Base-by-base conservation (phyloP, 2,797 vertebrate genomes). In the Leucoraja ocellata region DNA sequence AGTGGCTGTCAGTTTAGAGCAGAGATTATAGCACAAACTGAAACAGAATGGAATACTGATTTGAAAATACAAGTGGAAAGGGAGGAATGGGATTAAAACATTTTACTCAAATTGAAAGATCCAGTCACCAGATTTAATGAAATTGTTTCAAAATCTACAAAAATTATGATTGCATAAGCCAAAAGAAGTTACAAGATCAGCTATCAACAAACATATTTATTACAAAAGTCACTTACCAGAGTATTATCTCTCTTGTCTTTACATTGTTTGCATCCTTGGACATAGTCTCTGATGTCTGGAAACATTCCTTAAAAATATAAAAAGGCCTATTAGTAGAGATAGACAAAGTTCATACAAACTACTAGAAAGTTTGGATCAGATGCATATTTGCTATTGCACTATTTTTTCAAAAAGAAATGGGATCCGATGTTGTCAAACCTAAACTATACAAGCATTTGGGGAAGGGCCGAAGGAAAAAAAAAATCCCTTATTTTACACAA, bases 231-330 rank as follows among this genome's bases (percentile, higher is more conserved):
- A 71, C 93, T 93, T 92, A 93, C 93, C 77, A 39, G 7, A 77
- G 14, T 23, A 32, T 83, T 65, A 18, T 79, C 58, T 46, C 16
- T 94, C 93, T 94, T 96, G 36, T 86, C 94, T 81, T 94, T 95
- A 94, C 97, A 97, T 63, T 96, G 95, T 54, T 95, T 94, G 94
- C 97, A 97, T 88, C 94, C 93, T 73, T 96, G 94, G 94, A 97
- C 97, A 94, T 96, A 96, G 93, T 97, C 96, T 95, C 97, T 95
- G 93, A 97, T 97, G 94, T 97, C 96, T 23, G 76, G 32, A 93
- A 79, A 93, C 74, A 93, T 93, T 65, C 76, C 93, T 93, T 61
- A 77, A 93, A 79, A 65, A 21, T 65, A n/a, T 58, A 36, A 61
- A 1, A 46, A 71, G 65, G 46, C 16, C 58, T 61, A 93, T 78